phyloP scores from a whole-genome alignment of 2,797 vertebrate species.

The Lophius americanus region DNA sequence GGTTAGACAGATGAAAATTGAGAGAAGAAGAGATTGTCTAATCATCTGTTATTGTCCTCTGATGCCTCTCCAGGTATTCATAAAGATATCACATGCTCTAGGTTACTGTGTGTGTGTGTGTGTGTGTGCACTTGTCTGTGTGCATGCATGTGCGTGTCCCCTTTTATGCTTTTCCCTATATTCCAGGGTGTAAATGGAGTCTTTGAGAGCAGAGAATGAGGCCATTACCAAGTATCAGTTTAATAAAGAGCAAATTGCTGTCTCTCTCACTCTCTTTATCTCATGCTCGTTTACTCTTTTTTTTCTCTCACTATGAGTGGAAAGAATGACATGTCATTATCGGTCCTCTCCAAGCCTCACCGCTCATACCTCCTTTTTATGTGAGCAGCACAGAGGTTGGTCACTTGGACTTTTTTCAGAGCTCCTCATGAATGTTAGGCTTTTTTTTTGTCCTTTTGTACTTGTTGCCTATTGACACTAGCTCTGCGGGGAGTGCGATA shows the following conservation, averaged over 20 bases:
- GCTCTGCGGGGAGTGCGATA: neutral
- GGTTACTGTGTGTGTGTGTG: constrained; percentile 65
- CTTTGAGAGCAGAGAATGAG: constrained; percentile 87
- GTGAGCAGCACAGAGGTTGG: constrained; percentile 40
- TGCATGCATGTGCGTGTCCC: constrained; percentile 38
- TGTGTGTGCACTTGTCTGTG: constrained; percentile 5
- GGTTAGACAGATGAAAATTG: constrained; percentile 25
- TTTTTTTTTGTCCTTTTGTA: constrained; percentile 37
- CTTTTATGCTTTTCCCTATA: constrained; percentile 79
- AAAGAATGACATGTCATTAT: constrained; percentile 76
- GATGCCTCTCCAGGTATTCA: constrained; percentile 73
- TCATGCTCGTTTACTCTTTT: constrained; percentile 52
- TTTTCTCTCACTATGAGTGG: constrained; percentile 51
- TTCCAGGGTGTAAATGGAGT: constrained; percentile 83
- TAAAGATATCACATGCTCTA: constrained; percentile 62
- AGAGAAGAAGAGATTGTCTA: constrained; percentile 47
- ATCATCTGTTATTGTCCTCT: constrained; percentile 63
- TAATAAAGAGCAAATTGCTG: constrained; percentile 84
- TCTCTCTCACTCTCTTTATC: constrained; percentile 52
- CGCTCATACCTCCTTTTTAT: constrained; percentile 55
- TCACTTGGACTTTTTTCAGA: constrained; percentile 38
- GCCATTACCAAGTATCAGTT: constrained; percentile 86
- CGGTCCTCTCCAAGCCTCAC: constrained; percentile 61
- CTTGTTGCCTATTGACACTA: constrained; percentile 12
- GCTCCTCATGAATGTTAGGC: constrained; percentile 15